Percentiles rank a stretch among this genome's conserved stretches.
phyloP scores from a whole-genome alignment of 2,888 invertebrate genomes.

The Salpingus planirostris region DNA sequence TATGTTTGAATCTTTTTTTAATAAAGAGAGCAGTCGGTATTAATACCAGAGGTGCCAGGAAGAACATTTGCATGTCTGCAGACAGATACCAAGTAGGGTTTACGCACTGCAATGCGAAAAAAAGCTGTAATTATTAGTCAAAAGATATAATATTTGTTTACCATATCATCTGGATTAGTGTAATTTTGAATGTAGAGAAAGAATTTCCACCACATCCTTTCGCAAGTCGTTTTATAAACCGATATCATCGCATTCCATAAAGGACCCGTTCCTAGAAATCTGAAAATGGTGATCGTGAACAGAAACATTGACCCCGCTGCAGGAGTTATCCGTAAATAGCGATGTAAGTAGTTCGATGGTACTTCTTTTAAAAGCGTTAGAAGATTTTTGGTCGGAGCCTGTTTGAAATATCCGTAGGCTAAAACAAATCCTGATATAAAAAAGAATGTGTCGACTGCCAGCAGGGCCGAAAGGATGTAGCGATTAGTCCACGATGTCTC shows the following conservation, averaged over 20 bases:
- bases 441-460: constrained; percentile 59
- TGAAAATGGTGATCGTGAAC: constrained; percentile 36
- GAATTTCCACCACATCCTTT: constrained; percentile 36
- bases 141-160: no score
- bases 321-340: constrained; percentile 28
- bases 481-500: constrained; percentile 17
- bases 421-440: constrained; percentile 52
- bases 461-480: constrained; percentile 39
- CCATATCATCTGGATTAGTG: constrained; percentile 21
- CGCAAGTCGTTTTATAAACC: constrained; percentile 22
- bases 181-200: constrained; percentile 40
- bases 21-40: constrained; percentile 25
- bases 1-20: constrained; percentile 14
- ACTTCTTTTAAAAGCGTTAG: constrained; percentile 9
- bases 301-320: constrained; percentile 38
- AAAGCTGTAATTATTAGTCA: no score
- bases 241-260: constrained; percentile 29
- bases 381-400: constrained; percentile 1
- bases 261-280: constrained; percentile 40
- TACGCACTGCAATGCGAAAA: constrained; percentile 31
- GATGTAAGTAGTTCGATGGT: constrained; percentile 11
- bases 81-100: constrained; percentile 35
- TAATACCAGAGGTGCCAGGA: constrained; percentile 32
- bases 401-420: constrained; percentile 40
- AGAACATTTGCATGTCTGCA: constrained; percentile 36